Evolutionary conservation across 2,797 vertebrate species (phyloP).

Genomic region (Falco berigora): DNA sequence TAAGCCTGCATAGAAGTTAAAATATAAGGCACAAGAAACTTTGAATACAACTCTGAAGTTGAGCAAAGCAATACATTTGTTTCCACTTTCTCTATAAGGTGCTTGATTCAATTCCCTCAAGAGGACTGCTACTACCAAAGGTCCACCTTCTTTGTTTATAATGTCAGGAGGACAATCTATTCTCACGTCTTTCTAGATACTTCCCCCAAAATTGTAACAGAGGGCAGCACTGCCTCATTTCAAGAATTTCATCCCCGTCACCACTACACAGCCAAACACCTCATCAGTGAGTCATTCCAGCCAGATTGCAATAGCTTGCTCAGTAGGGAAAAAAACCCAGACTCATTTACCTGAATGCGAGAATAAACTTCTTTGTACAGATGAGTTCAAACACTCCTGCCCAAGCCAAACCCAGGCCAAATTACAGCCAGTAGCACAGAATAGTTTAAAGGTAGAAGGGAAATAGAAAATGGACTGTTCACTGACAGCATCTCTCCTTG

Average conservation of each 20-base stretch:
- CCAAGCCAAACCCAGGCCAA: not conserved
- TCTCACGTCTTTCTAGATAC: not conserved
- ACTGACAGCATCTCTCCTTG: not conserved
- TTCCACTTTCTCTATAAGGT: not conserved
- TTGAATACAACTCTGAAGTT: not conserved
- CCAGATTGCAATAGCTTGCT: not conserved
- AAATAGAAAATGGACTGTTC: not conserved
- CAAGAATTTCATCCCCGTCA: not conserved
- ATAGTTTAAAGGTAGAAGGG: not conserved
- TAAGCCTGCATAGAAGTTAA: not conserved
- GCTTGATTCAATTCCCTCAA: not conserved
- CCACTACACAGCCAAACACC: not conserved
- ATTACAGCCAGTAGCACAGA: not conserved
- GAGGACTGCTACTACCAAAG: not conserved
- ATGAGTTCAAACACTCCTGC: not conserved
- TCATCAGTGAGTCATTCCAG: not conserved
- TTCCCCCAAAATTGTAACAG: not conserved
- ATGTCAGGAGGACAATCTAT: not conserved
- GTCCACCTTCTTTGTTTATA: not conserved
- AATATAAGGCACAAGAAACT: not conserved
- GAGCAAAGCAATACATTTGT: not conserved
- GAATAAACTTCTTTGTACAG: not conserved
- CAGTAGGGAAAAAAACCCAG: rapidly evolving
- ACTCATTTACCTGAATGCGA: not conserved
- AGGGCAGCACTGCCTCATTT: not conserved